phyloP scores from a whole-genome alignment of 2,113 vertebrate species.

The Hystrix brachyura region DNA sequence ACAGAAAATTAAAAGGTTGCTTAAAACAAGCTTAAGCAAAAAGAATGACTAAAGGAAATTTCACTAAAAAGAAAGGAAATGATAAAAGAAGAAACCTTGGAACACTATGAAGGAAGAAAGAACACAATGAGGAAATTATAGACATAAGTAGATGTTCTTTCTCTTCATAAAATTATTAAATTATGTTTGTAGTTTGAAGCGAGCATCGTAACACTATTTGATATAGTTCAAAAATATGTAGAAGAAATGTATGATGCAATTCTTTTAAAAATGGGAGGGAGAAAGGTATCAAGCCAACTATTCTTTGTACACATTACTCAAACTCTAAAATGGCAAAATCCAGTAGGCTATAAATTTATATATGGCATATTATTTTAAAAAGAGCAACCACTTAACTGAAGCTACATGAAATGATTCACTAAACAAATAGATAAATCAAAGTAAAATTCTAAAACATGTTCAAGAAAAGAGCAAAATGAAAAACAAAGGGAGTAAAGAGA shows the following conservation, averaged over 20 bases:
- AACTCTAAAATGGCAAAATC: neutral
- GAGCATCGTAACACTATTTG: neutral
- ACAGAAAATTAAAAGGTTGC: neutral
- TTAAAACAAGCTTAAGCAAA: neutral
- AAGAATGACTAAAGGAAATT: neutral
- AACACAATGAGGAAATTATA: neutral
- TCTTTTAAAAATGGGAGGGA: neutral
- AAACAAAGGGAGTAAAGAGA: neutral
- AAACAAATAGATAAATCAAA: neutral
- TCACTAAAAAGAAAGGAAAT: neutral
- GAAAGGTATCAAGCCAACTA: neutral
- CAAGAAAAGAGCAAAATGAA: neutral
- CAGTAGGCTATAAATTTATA: neutral
- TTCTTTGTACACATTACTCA: neutral
- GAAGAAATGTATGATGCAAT: neutral
- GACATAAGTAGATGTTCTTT: neutral
- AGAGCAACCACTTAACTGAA: neutral
- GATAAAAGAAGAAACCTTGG: neutral
- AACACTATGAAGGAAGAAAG: no score
- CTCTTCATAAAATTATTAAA: slow-evolving; percentile 1
- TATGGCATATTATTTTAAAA: neutral
- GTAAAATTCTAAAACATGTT: neutral
- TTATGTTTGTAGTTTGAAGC: neutral
- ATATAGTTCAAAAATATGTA: neutral
- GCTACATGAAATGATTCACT: neutral